Percentiles rank a stretch among this genome's conserved stretches.
Evolutionary conservation across 2,888 invertebrate genomes (phyloP).

Genomic region (Folsomia candida): DNA sequence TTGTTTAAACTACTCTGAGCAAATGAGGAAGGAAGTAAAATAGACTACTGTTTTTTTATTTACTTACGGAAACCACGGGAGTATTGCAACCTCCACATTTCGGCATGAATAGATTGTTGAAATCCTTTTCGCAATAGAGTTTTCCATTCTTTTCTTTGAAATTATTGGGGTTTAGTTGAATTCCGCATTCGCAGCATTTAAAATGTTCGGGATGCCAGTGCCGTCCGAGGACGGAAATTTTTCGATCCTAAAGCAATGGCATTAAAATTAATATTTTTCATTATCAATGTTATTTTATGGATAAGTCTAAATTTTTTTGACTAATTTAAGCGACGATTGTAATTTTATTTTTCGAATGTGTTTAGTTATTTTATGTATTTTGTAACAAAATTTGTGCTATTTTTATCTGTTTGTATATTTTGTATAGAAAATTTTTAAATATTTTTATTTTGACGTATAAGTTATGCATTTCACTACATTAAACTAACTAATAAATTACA

Average conservation of each 20-base stretch:
- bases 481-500: no score
- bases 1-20: no score
- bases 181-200: slow-evolving; percentile 43
- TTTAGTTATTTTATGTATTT: no score
- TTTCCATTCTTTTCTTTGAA: slow-evolving; percentile 42
- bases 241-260: slow-evolving; percentile 28
- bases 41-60: not conserved
- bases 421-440: no score
- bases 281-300: slow-evolving; percentile 2
- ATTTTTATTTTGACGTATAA: no score
- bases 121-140: slow-evolving; percentile 45
- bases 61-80: slow-evolving; percentile 29
- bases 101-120: slow-evolving; percentile 46
- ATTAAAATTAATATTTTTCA: not conserved
- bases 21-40: not conserved
- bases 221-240: slow-evolving; percentile 38
- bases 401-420: no score
- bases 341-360: no score
- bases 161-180: slow-evolving; percentile 37
- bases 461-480: no score
- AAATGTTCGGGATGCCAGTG: slow-evolving; percentile 43
- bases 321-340: no score
- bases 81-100: slow-evolving; percentile 45
- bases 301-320: not conserved
- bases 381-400: no score